A percentile compares a stretch with the other conserved stretches of the same genome.
Conservation (phyloP, 2,888 invertebrate species). For the Ophioninae sp. region DNA sequence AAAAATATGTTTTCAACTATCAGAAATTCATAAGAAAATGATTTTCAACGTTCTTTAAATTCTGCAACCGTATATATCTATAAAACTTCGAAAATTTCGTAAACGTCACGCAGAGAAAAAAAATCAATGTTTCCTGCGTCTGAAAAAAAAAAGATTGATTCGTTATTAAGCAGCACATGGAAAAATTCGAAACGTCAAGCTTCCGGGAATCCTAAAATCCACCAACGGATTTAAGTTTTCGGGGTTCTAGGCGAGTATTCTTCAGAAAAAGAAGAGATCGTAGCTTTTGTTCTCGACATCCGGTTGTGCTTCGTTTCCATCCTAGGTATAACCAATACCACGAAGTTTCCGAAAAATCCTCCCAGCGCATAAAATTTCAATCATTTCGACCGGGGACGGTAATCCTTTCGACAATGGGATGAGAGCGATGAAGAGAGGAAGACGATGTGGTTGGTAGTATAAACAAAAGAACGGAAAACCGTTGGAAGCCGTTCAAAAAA, state of each 20-base stretch:
- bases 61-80: too few relatives aligned
- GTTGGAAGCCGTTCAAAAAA: slow-evolving; percentile 13
- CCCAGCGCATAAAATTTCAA: slow-evolving; percentile 57
- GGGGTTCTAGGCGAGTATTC: too few relatives aligned
- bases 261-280: neutral
- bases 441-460: slow-evolving; percentile 7
- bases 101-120: neutral
- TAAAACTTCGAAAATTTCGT: neutral
- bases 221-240: too few relatives aligned
- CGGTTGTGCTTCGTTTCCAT: slow-evolving; percentile 14
- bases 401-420: slow-evolving; percentile 23
- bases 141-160: neutral
- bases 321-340: slow-evolving; percentile 2
- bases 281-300: neutral
- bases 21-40: too few relatives aligned
- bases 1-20: too few relatives aligned
- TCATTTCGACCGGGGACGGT: slow-evolving; percentile 44
- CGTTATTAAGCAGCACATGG: neutral
- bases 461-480: slow-evolving; percentile 44
- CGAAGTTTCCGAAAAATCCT: slow-evolving; percentile 25
- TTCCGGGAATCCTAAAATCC: too few relatives aligned
- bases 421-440: slow-evolving; percentile 4
- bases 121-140: neutral
- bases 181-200: neutral
- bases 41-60: too few relatives aligned